Conservation (phyloP, 1,140 invertebrate genomes). For the Penaeus japonicus region DNA sequence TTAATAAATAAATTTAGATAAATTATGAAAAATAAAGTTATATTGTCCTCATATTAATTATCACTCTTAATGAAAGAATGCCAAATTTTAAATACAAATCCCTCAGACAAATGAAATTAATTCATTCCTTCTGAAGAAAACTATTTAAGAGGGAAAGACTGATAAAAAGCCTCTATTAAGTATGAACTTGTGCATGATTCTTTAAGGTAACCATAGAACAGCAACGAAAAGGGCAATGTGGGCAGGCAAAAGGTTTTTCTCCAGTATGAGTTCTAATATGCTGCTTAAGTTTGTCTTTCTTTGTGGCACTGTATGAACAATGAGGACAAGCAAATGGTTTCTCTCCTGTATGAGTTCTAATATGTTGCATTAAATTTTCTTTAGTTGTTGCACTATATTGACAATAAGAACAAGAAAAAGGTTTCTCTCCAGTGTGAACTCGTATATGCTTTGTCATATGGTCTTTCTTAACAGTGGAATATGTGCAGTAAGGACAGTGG, state of each 20-base stretch:
- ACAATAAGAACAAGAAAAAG: constrained; percentile 35
- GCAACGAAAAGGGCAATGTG: constrained; percentile 34
- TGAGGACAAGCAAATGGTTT: constrained; percentile 35
- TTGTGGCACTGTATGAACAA: constrained; percentile 34
- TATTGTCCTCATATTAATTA: too few species aligned
- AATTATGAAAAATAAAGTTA: too few species aligned
- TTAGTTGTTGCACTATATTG: constrained; percentile 35
- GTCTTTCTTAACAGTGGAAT: constrained; percentile 51
- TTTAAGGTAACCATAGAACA: constrained; percentile 29
- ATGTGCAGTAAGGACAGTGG: constrained; percentile 44
- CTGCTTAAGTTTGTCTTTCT: constrained; percentile 41
- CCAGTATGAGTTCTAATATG: constrained; percentile 33
- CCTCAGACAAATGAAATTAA: too few species aligned
- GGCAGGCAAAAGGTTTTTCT: constrained; percentile 35
- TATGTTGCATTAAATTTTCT: constrained; percentile 33
- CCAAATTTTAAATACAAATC: too few species aligned
- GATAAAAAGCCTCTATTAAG: neutral
- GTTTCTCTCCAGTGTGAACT: constrained; percentile 44
- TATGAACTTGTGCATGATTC: constrained; percentile 31
- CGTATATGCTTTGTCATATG: constrained; percentile 44
- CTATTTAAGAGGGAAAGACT: too few species aligned
- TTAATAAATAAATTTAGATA: too few species aligned
- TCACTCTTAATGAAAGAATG: too few species aligned
- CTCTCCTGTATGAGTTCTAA: constrained; percentile 33
- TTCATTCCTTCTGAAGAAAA: too few species aligned